phyloP scores from a whole-genome alignment of 2,888 invertebrate species.

The Peribatodes rhomboidaria region DNA sequence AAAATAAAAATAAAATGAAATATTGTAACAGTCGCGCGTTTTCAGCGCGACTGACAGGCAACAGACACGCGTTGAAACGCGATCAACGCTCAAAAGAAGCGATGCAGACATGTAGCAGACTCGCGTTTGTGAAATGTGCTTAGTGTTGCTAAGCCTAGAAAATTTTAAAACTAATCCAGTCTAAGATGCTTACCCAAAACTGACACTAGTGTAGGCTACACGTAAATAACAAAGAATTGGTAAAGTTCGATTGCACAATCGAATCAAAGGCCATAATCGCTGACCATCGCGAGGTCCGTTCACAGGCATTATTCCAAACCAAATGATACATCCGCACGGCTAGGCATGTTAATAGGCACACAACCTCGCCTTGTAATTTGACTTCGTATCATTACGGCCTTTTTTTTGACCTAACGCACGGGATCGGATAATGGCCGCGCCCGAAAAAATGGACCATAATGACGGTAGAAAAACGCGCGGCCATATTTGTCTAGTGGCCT shows the following conservation, averaged over 20 bases:
- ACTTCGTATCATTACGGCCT: slow-evolving; percentile 82
- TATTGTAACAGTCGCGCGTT: too few relatives aligned
- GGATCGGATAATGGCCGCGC: slow-evolving; percentile 72
- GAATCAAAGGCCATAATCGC: slow-evolving; percentile 9
- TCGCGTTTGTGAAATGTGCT: too few relatives aligned
- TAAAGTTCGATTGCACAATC: slow-evolving; percentile 29
- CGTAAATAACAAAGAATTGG: neutral
- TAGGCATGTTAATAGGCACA: slow-evolving; percentile 81
- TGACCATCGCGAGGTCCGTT: slow-evolving; percentile 20
- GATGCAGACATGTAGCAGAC: too few relatives aligned
- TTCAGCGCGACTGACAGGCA: too few relatives aligned
- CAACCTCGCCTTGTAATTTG: slow-evolving; percentile 78
- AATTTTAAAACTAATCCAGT: too few relatives aligned
- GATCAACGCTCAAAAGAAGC: too few relatives aligned
- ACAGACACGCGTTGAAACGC: too few relatives aligned
- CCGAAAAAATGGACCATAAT: slow-evolving; percentile 69
- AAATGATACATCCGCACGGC: slow-evolving; percentile 72
- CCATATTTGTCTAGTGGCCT: slow-evolving; percentile 66
- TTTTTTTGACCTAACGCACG: slow-evolving; percentile 63
- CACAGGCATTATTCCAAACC: slow-evolving; percentile 59
- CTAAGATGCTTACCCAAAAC: neutral
- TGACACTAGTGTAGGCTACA: neutral
- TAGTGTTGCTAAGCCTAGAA: too few relatives aligned
- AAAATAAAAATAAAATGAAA: too few relatives aligned
- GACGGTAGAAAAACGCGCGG: slow-evolving; percentile 61